These are phyloP conservation scores for Drosophila azteca DNA, from an alignment of 1,140 invertebrate genomes.

Conservation along the genomic window DNA sequence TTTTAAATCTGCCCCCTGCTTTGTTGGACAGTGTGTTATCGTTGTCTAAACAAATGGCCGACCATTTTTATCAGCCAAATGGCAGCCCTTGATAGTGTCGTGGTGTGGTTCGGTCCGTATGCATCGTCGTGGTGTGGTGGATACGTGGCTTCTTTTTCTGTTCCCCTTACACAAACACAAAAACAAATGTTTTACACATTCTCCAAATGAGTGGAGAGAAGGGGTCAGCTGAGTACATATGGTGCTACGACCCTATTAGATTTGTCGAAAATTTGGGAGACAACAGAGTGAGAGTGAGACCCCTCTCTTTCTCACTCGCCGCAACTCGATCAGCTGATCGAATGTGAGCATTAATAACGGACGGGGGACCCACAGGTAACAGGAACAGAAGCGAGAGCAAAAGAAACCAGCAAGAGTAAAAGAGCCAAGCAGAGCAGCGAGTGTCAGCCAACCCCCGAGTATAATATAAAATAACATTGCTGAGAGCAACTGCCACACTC, in stretches of 20 bases:
- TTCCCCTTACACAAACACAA: background rate
- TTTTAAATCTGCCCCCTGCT: background rate
- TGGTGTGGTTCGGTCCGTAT: background rate
- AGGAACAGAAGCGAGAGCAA: slow-evolving; percentile 8
- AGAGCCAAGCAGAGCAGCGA: slow-evolving; percentile 2
- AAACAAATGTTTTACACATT: too few species aligned
- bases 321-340: slow-evolving; percentile 66
- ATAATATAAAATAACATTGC: slow-evolving; percentile 5
- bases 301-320: slow-evolving; percentile 2
- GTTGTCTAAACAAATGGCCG: slow-evolving; percentile 29
- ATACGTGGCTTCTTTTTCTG: background rate
- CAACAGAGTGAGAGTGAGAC: slow-evolving; percentile 1
- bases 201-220: background rate
- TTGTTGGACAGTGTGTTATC: slow-evolving; percentile 40
- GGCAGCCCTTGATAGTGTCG: slow-evolving; percentile 6
- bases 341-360: slow-evolving; percentile 15
- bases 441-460: slow-evolving; percentile 4
- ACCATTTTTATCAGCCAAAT: slow-evolving; percentile 30
- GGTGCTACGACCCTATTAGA: slow-evolving; percentile 29
- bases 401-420: slow-evolving; percentile 5
- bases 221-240: slow-evolving; percentile 32
- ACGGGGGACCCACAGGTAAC: slow-evolving; percentile 41
- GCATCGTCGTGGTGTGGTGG: background rate
- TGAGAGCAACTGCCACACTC: slow-evolving; percentile 9
- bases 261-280: slow-evolving; percentile 16